Evolutionary conservation across 2,113 vertebrate species (phyloP).

Genomic region (Pterocles orientalis): DNA sequence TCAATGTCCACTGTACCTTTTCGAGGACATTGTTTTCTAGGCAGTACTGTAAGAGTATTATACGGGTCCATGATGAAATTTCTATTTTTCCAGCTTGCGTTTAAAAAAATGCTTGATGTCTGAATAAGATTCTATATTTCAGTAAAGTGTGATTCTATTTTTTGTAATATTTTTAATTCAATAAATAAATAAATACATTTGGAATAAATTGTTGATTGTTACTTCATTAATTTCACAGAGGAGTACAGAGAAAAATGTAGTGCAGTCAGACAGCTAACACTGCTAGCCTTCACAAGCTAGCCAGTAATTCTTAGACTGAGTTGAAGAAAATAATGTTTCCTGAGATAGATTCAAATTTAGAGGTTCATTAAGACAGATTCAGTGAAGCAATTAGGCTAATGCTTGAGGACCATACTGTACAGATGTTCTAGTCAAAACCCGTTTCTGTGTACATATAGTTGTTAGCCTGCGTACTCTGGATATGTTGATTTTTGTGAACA

Average conservation of each 20-base stretch:
- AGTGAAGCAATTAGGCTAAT: neutral
- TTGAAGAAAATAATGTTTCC: neutral
- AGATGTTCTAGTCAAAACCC: neutral
- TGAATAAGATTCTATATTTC: neutral
- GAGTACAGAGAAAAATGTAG: neutral
- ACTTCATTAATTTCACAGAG: neutral
- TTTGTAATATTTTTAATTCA: neutral
- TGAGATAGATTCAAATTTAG: neutral
- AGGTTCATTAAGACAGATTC: neutral
- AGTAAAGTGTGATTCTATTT: neutral
- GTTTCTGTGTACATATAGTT: accelerated
- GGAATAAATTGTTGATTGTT: neutral
- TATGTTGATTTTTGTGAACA: neutral
- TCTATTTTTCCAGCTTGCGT: conserved; percentile 33
- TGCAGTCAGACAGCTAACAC: neutral
- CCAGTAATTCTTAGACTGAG: neutral
- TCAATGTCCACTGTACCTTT: neutral
- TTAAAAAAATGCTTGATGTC: neutral
- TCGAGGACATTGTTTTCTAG: neutral
- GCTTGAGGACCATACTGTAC: neutral
- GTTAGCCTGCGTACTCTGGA: neutral
- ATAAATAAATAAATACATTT: conserved; percentile 16
- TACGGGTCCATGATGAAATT: neutral
- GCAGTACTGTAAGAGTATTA: neutral
- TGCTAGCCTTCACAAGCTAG: neutral